Evolutionary conservation across 2,888 invertebrate species (phyloP), one percentile per base, ranked within the genome.

Genomic region (Eupithecia centaureata): DNA sequence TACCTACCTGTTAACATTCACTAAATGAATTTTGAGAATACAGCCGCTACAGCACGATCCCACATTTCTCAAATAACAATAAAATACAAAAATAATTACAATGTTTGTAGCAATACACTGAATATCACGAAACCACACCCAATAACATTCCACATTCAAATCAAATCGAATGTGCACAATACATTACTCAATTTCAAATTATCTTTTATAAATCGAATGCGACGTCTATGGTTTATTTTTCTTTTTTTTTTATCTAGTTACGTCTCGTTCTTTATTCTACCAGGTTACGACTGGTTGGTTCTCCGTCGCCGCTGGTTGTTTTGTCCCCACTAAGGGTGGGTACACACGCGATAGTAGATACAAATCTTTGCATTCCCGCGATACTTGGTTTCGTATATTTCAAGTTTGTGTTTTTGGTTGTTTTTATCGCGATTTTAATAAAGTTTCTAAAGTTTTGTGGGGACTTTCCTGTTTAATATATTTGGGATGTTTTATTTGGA

Each of bases 301-400:
- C 73, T 77, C 78, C 76, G 68, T 75, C 72, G 72, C 74, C 69
- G 77, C 82, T 73, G 75, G 76, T 76, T 78, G 83, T 89, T 89
- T 89, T 91, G 89, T 88, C 86, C 77, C 82, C 74, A 74, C 72
- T 76, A 83, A 87, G 77, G 87, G 76, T 63, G 67, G 71, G 72
- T 77, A 70, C 81, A 89, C 84, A 86, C 77, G 83, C 82, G 81
- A 84, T 79, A 78, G 77, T 75, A 57, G 77, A 73, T 76, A 63
- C 73, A 75, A n/a, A 58, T 68, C 65, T 58, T 59, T 65, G 59
- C 62, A 60, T 65, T 65, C 60, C 22, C 10, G 38, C 56, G 58
- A 70, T 59, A 47, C 42, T 63, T 60, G 51, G 30, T 68, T 65
- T 65, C 28, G 54, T 38, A 32, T 56, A 54, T 54, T 61, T 56